Evolutionary conservation across 2,113 vertebrate genomes (phyloP), one percentile per base, ranked within the genome.

Genomic region (Tricholaema leucomelas): DNA sequence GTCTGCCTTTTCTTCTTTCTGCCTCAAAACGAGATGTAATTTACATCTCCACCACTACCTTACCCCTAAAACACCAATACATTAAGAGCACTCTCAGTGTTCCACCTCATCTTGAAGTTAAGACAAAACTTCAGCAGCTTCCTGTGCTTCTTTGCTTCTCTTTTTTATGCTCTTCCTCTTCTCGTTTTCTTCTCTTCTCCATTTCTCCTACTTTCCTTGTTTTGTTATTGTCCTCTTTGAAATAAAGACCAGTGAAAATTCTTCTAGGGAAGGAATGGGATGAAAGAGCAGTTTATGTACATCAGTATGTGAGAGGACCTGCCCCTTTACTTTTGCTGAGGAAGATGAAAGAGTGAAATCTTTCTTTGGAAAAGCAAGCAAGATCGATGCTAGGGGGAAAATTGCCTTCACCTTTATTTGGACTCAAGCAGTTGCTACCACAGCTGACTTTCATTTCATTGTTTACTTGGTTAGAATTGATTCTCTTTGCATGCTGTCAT

Each of bases 221-320:
- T 20, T 30, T 60, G 21, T 42, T 69, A 30, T 30, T 35, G 15
- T 48, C 35, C 6, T 23, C 5, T 50, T 24, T 64, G 44, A 79
- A 65, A 71, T 61, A 12, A 50, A 77, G 67, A 12, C 17, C 12
- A 71, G 9, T 21, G 6, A 56, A 52, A 76, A 60, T 21, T 82
- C 30, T 71, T 79, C 55, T 67, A 33, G 33, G 54, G 18, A 87
- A 75, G 5, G 46, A 19, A 8, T 59, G 75, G 81, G 20, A 44
- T 25, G 44, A 75, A 91, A 65, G 8, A 82, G 5, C 36, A 36
- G 18, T 73, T 91, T 44, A 9, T n/a, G 23, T 25, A 21, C 2
- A 21, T 63, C 30, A 33, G 10, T 63, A 21, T 59, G 21, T 0
- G 0, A 87, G 35, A 76, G 10, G 5, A 48, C 15, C 11, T 52